Conservation (phyloP, 2,888 invertebrate genomes). For the Noctua fimbriata region DNA sequence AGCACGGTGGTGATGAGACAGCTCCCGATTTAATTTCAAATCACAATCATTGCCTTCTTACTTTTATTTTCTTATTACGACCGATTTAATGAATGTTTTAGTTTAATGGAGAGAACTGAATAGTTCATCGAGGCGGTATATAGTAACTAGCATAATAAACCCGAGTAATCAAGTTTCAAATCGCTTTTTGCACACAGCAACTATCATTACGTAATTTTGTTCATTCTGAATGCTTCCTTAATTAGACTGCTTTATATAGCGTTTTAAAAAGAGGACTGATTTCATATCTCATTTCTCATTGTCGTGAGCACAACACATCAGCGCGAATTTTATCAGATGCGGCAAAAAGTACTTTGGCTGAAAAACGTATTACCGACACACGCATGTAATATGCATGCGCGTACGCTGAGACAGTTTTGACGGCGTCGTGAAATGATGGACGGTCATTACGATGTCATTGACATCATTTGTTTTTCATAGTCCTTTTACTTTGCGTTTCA, state of each 20-base stretch:
- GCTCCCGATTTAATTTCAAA: slow-evolving; percentile 82
- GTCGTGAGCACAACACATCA: slow-evolving; percentile 75
- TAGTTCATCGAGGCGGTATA: slow-evolving; percentile 68
- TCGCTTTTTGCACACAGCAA: slow-evolving; percentile 65
- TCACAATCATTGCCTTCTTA: slow-evolving; percentile 77
- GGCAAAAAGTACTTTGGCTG: slow-evolving; percentile 75
- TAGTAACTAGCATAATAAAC: slow-evolving; percentile 61
- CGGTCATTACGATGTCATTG: slow-evolving; percentile 84
- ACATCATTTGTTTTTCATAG: slow-evolving; percentile 82
- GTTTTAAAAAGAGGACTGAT: slow-evolving; percentile 66
- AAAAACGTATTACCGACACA: slow-evolving; percentile 63
- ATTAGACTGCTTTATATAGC: slow-evolving; percentile 64
- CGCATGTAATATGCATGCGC: slow-evolving; percentile 64
- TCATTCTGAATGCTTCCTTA: slow-evolving; percentile 64
- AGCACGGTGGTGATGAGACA: slow-evolving; percentile 72
- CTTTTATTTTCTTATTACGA: slow-evolving; percentile 77
- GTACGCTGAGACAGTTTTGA: slow-evolving; percentile 81
- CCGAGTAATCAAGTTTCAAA: slow-evolving; percentile 66
- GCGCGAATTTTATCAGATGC: slow-evolving; percentile 81
- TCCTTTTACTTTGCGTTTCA: slow-evolving; percentile 74
- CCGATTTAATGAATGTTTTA: slow-evolving; percentile 79
- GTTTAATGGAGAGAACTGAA: slow-evolving; percentile 74
- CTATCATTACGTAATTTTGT: slow-evolving; percentile 67
- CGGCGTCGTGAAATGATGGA: slow-evolving; percentile 80
- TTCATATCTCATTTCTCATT: slow-evolving; percentile 75